These are phyloP conservation scores for Delphinus delphis DNA, from an alignment of 2,113 vertebrate species.

Conservation along the genomic window DNA sequence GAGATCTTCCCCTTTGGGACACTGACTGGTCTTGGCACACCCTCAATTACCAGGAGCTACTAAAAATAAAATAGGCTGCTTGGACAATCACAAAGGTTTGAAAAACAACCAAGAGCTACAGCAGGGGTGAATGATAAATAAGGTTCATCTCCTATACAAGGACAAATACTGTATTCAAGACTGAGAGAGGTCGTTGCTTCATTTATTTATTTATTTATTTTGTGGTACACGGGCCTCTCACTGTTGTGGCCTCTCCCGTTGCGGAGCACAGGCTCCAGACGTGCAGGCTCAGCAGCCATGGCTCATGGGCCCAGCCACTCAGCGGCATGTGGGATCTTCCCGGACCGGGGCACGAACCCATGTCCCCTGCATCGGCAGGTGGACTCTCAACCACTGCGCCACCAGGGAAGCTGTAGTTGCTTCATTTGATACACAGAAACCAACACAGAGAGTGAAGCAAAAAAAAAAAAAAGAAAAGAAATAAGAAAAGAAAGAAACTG, in stretches of 20 bases:
- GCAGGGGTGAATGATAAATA: background rate
- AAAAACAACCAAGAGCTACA: background rate
- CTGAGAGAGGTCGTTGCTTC: background rate
- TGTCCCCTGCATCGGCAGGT: no score
- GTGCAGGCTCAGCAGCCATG: no score
- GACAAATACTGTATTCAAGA: background rate
- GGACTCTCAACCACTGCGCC: no score
- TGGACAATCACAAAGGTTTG: background rate
- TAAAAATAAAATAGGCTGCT: background rate
- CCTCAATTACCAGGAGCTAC: background rate
- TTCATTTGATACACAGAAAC: background rate
- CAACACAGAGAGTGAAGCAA: background rate
- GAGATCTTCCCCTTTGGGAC: background rate
- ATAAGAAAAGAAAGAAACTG: background rate
- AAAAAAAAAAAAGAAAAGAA: background rate
- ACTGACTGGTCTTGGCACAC: background rate
- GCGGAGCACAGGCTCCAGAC: no score
- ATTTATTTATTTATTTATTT: background rate
- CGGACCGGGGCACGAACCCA: fast-evolving
- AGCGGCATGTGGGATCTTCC: no score
- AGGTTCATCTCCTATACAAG: background rate
- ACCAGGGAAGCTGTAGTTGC: background rate
- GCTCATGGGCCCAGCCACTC: no score
- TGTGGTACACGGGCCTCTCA: no score
- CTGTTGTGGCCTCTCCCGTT: no score